A percentile compares a stretch with the other conserved stretches of the same genome.
These are phyloP conservation scores for Psittacula echo DNA, from an alignment of 2,797 vertebrate species.

Conservation along the genomic window DNA sequence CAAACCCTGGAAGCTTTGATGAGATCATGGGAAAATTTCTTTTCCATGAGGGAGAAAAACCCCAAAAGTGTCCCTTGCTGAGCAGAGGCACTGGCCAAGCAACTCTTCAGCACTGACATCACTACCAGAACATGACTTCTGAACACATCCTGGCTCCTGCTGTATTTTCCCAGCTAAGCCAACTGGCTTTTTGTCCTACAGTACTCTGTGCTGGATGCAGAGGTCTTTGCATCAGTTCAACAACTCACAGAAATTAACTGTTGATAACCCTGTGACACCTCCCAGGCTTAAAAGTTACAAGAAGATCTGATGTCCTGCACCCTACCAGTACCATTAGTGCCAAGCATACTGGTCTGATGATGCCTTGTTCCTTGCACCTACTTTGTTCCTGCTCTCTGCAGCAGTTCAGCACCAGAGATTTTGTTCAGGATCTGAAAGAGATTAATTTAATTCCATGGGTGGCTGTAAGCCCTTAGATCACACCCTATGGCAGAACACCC, in stretches of 20 bases:
- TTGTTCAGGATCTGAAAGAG: background rate
- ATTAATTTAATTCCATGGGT: fast-evolving
- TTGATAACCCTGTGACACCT: background rate
- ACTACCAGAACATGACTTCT: background rate
- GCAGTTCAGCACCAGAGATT: background rate
- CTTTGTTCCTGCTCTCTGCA: background rate
- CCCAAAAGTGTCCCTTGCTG: background rate
- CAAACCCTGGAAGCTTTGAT: background rate
- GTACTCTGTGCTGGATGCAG: background rate
- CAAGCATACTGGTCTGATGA: background rate
- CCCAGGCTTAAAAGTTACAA: background rate
- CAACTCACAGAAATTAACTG: background rate
- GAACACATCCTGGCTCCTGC: fast-evolving
- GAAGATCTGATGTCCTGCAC: background rate
- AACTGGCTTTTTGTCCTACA: background rate
- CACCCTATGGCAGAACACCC: background rate
- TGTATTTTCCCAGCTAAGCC: background rate
- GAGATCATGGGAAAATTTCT: background rate
- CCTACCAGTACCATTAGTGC: background rate
- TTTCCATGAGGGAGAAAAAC: background rate
- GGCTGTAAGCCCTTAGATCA: background rate
- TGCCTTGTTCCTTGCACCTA: background rate
- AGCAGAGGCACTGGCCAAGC: background rate
- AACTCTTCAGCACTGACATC: background rate
- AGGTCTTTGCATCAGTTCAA: background rate